These are phyloP conservation scores for Acipenser transmontanus DNA, from an alignment of 2,797 vertebrate genomes.

Conservation along the genomic window DNA sequence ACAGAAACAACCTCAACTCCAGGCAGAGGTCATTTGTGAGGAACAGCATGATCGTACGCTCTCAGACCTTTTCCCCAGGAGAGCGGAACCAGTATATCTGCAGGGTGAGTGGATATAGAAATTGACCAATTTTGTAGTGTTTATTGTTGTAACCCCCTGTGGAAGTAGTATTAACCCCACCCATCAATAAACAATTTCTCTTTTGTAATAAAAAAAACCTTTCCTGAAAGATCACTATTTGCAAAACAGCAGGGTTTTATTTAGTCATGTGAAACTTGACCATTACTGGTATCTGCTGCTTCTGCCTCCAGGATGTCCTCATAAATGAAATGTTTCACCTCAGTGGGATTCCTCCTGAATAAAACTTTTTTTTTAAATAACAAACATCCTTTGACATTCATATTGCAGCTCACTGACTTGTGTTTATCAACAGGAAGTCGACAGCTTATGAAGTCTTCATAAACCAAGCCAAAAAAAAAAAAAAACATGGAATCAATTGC, in stretches of 20 bases:
- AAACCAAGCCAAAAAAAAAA: too few species aligned
- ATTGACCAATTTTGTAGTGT: not conserved
- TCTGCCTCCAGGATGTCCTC: not conserved
- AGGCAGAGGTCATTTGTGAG: slow-evolving; percentile 58
- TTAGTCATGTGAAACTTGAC: not conserved
- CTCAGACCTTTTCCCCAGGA: slow-evolving; percentile 74
- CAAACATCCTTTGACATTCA: not conserved
- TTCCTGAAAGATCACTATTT: not conserved
- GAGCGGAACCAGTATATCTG: slow-evolving; percentile 73
- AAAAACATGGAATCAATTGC: too few species aligned
- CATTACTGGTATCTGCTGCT: not conserved
- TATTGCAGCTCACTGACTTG: not conserved
- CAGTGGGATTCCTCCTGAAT: not conserved
- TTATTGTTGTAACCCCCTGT: not conserved
- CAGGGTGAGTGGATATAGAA: slow-evolving; percentile 52
- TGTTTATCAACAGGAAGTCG: not conserved
- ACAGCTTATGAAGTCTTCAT: too few species aligned
- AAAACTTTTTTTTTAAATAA: not conserved
- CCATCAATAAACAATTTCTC: not conserved
- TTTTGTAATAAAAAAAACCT: not conserved
- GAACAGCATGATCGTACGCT: slow-evolving; percentile 71
- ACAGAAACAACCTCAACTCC: slow-evolving; percentile 47
- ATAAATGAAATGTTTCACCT: not conserved
- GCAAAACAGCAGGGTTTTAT: not conserved
- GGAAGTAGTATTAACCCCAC: not conserved